phyloP scores from a whole-genome alignment of 92 coral and sea anemone genomes.

The Metridium senile region DNA sequence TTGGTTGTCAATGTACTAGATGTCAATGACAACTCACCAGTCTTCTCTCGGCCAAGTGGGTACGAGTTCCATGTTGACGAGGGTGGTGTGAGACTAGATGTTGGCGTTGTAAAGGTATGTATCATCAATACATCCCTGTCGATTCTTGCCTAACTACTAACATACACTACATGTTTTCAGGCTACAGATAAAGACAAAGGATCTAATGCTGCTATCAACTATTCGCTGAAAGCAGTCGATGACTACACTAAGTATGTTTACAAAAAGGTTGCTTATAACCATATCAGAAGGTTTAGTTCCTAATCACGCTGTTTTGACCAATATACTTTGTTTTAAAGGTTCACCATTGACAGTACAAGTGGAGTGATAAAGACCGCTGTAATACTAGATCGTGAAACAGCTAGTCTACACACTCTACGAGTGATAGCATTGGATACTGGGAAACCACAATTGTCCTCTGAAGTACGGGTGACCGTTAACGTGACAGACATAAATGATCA shows the following conservation, averaged over 20 bases:
- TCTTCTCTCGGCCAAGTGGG: constrained; percentile 76
- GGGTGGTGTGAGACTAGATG: constrained; percentile 74
- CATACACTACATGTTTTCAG: constrained; percentile 4
- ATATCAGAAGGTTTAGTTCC: too few species aligned
- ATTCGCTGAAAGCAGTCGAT: constrained; percentile 60
- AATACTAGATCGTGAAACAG: constrained; percentile 84
- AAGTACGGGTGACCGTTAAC: constrained; percentile 68
- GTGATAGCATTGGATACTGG: constrained; percentile 77
- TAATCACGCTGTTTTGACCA: too few species aligned
- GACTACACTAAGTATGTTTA: constrained; percentile 73
- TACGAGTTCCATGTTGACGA: constrained; percentile 83
- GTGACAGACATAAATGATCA: constrained; percentile 95
- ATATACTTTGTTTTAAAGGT: constrained; percentile 66
- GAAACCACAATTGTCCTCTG: constrained; percentile 44
- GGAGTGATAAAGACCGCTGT: constrained; percentile 85
- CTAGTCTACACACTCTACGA: constrained; percentile 57
- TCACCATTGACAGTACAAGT: constrained; percentile 61
- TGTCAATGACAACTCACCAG: constrained; percentile 82
- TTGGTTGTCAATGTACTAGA: constrained; percentile 67
- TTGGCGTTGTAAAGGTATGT: constrained; percentile 76
- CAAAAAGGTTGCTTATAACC: too few species aligned
- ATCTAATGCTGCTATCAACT: constrained; percentile 61
- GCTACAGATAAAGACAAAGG: constrained; percentile 86
- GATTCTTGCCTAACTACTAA: too few species aligned
- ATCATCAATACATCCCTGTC: too few species aligned